Base-by-base conservation (phyloP, 2,113 vertebrate species). In the Chionodraco myersi region DNA sequence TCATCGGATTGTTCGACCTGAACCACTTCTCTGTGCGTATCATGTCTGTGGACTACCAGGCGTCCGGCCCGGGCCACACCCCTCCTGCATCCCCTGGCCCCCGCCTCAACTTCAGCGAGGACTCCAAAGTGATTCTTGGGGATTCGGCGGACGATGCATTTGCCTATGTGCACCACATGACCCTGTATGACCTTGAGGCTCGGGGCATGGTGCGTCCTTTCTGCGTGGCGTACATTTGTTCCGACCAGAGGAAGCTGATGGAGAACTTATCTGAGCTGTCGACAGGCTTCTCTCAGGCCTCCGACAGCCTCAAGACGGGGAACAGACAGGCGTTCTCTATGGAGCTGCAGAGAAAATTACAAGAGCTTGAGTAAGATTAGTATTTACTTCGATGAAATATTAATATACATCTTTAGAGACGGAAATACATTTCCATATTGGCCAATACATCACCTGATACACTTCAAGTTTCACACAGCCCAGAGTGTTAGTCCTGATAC, bases 31-130 rank as follows among this genome's bases (percentile, higher is more conserved):
- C 97, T 0, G 94, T 99, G 12, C 96, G 98, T 68, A 96, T 99
- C 86, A 99, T 99, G 98, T 99, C 98, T 0, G 98, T 99, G 94
- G 98, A 99, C 90, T 99, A 99, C 82, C 98, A 99, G 92, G 97
- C 97, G 5, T 97, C 96, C 1, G 97, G 97, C 0, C 96, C 97
- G 4, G 93, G 95, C 72, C 94, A 95, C 1, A 90, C 94, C 0
- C 92, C 95, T 2, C 94, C 94, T 0, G 81, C 93, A 0, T 95
- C 77, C n/a, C 14, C 86, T 0, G 88, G 97, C 67, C 96, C 96
- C 0, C 97, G 96, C 77, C 95, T 99, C 80, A 98, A 96, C 91
- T 98, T 99, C 2, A 97, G 96, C 77, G 97, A 99, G 91, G 98
- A 99, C 82, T 97, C 98, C 51, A 95, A 95, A 74, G 97, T 99